Evolutionary conservation across 1,140 invertebrate species (phyloP), one percentile per base, ranked within the genome.

Genomic region (Eubasilissa regina): DNA sequence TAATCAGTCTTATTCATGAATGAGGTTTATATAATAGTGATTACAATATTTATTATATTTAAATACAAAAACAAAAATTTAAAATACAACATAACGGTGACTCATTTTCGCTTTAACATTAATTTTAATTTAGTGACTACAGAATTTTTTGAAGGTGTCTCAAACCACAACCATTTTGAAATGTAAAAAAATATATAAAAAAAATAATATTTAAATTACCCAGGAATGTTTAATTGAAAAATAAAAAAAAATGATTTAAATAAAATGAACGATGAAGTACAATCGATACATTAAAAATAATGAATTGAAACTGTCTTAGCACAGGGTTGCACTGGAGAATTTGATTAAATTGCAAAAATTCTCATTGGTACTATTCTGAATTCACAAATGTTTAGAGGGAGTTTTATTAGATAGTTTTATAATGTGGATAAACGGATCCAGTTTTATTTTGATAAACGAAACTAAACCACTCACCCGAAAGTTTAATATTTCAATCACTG

Each of bases 1-100:
- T 70, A 17, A 21, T 70, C 66, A 70, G 66, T 70, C 66, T 70
- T 70, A 51, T 70, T 19, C 15, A 51, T 51, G 66, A 47, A 17
- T 70, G 66, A 70, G 44, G 66, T 47, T 21, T 70, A 35, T 35
- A 9, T 43, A 15, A 66, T 9, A 70, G 47, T 70, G 66, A 70
- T 70, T 9, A 70, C 17, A 21, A 48, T 21, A 8, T 53, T 10
- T 11, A 70, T 25, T 21, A 47, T 35, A 64, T 8, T 43, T n/a
- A 43, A 47, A 44, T 6, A 35, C 25, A 35, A 3, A 35, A 35
- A 35, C 25, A 35, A 35, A n/a, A 35, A 35, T 35, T 35, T 6
- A 6, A 1, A 35, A 35, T 6, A 35, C 25, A 35, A 35, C 25
- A 35, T 1, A 35, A 35, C 1, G 25, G 6, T 6, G 1, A 35